A percentile compares a stretch with the other conserved stretches of the same genome.
Conservation (phyloP, 2,888 invertebrate species). For the Epistrophe eligans region DNA sequence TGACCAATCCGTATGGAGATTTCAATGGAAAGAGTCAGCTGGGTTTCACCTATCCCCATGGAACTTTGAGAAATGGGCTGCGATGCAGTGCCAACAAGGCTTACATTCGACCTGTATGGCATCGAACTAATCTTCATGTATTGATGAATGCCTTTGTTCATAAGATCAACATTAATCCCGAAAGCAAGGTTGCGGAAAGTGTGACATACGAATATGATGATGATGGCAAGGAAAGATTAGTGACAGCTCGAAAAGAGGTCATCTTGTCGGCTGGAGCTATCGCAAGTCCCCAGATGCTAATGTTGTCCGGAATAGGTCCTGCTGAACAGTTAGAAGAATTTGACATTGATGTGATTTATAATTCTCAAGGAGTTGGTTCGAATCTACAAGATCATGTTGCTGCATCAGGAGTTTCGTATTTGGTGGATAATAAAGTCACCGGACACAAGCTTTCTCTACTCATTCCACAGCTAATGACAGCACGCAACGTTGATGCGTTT, state of each 20-base stretch:
- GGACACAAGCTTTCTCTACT: conserved; percentile 88
- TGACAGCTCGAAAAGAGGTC: conserved; percentile 89
- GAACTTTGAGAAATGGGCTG: conserved; percentile 90
- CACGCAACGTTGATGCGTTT: conserved; percentile 87
- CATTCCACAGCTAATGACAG: conserved; percentile 87
- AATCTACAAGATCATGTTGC: conserved; percentile 94
- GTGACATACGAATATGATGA: conserved; percentile 86
- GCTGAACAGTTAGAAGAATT: conserved; percentile 86
- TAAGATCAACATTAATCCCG: conserved; percentile 87
- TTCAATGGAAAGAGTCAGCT: conserved; percentile 92
- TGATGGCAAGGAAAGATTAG: conserved; percentile 82
- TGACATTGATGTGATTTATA: conserved; percentile 87
- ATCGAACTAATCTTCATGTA: conserved; percentile 90
- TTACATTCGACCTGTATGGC: conserved; percentile 88
- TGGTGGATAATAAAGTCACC: conserved; percentile 87
- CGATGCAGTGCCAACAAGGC: conserved; percentile 94
- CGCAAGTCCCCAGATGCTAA: conserved; percentile 93
- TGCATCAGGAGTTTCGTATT: conserved; percentile 90
- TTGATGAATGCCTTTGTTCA: conserved; percentile 88
- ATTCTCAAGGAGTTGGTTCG: conserved; percentile 90
- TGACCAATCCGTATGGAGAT: conserved; percentile 87
- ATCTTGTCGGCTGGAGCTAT: conserved; percentile 94
- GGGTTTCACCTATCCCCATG: conserved; percentile 91
- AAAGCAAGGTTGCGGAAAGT: conserved; percentile 87
- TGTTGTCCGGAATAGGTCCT: conserved; percentile 93